Evolutionary conservation across 2,888 invertebrate genomes (phyloP).

Genomic region (Cyaniris semiargus): DNA sequence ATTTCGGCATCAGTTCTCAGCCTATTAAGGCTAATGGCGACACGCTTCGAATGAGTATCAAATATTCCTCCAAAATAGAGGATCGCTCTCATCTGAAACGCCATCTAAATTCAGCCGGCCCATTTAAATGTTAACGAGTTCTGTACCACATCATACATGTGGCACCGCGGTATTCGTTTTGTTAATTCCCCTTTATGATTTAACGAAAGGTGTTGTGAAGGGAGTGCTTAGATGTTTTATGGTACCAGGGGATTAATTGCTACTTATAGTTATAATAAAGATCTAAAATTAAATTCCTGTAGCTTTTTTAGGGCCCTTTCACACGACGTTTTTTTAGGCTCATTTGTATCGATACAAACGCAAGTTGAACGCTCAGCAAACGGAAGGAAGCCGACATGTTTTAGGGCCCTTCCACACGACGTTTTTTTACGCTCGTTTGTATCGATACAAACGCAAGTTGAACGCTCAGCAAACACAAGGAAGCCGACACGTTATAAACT

Average conservation of each 20-base stretch:
- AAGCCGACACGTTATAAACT: no score
- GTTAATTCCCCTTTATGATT: slow-evolving; percentile 31
- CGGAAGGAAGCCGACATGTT: no score
- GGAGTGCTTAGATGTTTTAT: not conserved
- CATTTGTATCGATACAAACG: no score
- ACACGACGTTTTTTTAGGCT: no score
- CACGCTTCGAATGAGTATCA: slow-evolving; percentile 31
- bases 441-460: no score
- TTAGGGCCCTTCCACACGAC: no score
- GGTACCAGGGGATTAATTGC: not conserved
- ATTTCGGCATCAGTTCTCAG: slow-evolving; percentile 20
- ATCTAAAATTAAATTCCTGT: no score
- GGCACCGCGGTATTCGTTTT: slow-evolving; percentile 23
- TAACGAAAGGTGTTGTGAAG: slow-evolving; percentile 16
- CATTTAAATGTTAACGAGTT: slow-evolving; percentile 35
- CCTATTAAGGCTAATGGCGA: slow-evolving; percentile 32
- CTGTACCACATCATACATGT: slow-evolving; percentile 31
- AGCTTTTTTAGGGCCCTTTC: no score
- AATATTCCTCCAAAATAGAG: slow-evolving; percentile 33
- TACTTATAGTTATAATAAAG: not conserved
- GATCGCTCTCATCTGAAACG: slow-evolving; percentile 32
- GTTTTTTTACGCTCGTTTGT: no score
- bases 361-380: no score
- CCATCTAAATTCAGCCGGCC: slow-evolving; percentile 33
- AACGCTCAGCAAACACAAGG: no score